A percentile compares a stretch with the other conserved stretches of the same genome.
Conservation (phyloP, 2,113 vertebrate genomes). For the Chaetodon auriga region DNA sequence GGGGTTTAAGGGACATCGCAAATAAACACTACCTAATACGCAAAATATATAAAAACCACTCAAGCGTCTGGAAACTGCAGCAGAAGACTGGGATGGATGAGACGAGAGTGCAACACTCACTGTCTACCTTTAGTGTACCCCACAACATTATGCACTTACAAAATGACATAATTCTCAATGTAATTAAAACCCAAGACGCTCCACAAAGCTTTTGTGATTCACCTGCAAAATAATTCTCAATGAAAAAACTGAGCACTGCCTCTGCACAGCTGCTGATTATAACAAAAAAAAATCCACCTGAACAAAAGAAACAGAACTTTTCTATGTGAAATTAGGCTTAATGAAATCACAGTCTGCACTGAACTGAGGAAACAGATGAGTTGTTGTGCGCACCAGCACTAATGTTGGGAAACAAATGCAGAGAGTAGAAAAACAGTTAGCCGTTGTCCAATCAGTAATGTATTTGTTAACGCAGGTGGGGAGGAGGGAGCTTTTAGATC, state of each 20-base stretch:
- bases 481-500: slow-evolving; percentile 86
- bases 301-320: slow-evolving; percentile 46
- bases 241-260: slow-evolving; percentile 6
- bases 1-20: slow-evolving; percentile 88
- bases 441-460: slow-evolving; percentile 72
- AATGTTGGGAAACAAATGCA: slow-evolving; percentile 66
- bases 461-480: slow-evolving; percentile 81
- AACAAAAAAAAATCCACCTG: slow-evolving; percentile 1
- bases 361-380: slow-evolving; percentile 62
- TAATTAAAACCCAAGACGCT: slow-evolving; percentile 20
- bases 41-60: slow-evolving; percentile 73
- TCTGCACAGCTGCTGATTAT: slow-evolving; percentile 2
- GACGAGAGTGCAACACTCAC: slow-evolving; percentile 3
- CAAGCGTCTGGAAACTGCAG: slow-evolving; percentile 51
- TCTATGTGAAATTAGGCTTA: slow-evolving; percentile 45
- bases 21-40: slow-evolving; percentile 86
- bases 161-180: slow-evolving; percentile 14
- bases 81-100: slow-evolving; percentile 20
- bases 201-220: slow-evolving; percentile 11
- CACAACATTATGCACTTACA: neutral
- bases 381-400: slow-evolving; percentile 44
- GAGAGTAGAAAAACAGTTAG: slow-evolving; percentile 66
- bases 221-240: neutral
- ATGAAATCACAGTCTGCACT: slow-evolving; percentile 54
- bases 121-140: neutral